Evolutionary conservation across 2,113 vertebrate species (phyloP).

Genomic region (Pseudopodoces humilis): DNA sequence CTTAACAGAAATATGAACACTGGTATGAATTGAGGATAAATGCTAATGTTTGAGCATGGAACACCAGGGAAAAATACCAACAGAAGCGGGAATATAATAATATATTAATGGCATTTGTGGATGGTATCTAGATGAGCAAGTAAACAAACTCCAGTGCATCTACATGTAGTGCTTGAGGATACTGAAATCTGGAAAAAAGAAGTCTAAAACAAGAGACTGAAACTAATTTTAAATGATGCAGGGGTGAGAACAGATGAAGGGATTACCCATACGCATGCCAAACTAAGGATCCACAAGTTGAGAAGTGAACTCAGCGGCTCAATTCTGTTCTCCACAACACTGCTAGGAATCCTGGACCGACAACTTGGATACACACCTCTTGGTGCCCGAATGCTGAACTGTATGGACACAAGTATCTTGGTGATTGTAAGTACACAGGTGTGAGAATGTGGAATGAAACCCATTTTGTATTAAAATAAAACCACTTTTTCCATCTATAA

Average conservation of each 20-base stretch:
- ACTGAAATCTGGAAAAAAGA: not conserved
- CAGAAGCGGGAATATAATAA: not conserved
- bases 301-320: not conserved
- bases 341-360: not conserved
- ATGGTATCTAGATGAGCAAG: not conserved
- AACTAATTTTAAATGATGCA: not conserved
- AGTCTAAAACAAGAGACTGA: not conserved
- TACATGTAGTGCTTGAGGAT: not conserved
- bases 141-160: not conserved
- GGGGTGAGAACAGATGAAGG: not conserved
- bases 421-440: not conserved
- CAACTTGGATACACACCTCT: not conserved
- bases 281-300: not conserved
- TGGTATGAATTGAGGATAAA: not conserved
- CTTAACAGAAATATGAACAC: not conserved
- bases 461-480: not conserved
- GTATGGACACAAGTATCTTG: fast-evolving
- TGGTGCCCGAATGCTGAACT: not conserved
- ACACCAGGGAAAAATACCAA: fast-evolving
- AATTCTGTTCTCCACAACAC: not conserved
- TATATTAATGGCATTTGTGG: not conserved
- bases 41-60: not conserved
- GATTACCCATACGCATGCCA: not conserved
- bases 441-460: not conserved
- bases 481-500: not conserved